Evolutionary conservation across 2,797 vertebrate species (phyloP).

Genomic region (Garrulus glandarius): DNA sequence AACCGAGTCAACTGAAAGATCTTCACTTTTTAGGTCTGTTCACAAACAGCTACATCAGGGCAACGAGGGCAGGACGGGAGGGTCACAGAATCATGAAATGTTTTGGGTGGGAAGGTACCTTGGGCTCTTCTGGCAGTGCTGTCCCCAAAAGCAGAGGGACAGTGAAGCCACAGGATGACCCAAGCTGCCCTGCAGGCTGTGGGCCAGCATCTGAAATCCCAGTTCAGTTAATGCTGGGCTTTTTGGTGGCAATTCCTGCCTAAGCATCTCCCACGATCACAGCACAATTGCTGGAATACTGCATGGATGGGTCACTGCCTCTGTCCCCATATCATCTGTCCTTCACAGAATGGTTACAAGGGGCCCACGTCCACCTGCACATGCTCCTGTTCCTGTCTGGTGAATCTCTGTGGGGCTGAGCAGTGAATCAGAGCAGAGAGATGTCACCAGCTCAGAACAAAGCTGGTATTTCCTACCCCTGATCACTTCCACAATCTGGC

Average conservation of each 20-base stretch:
- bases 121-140: not conserved
- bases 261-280: not conserved
- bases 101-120: not conserved
- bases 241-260: not conserved
- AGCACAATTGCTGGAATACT: not conserved
- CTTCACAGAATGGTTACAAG: not conserved
- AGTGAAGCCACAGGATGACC: not conserved
- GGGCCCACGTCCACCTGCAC: rapidly evolving
- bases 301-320: not conserved
- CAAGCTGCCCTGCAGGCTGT: not conserved
- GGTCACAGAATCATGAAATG: not conserved
- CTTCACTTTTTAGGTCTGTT: not conserved
- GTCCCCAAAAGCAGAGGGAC: not conserved
- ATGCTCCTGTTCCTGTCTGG: not conserved
- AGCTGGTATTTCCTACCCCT: not conserved
- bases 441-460: not conserved
- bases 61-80: rapidly evolving
- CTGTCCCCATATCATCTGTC: not conserved
- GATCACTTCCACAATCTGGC: not conserved
- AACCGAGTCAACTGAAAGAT: not conserved
- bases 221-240: not conserved
- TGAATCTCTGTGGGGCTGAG: not conserved
- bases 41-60: not conserved
- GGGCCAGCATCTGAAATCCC: not conserved
- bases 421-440: not conserved